Percentiles rank a stretch among this genome's conserved stretches.
Conservation (phyloP, 1,140 invertebrate genomes). For the Adoxophyes honmai region DNA sequence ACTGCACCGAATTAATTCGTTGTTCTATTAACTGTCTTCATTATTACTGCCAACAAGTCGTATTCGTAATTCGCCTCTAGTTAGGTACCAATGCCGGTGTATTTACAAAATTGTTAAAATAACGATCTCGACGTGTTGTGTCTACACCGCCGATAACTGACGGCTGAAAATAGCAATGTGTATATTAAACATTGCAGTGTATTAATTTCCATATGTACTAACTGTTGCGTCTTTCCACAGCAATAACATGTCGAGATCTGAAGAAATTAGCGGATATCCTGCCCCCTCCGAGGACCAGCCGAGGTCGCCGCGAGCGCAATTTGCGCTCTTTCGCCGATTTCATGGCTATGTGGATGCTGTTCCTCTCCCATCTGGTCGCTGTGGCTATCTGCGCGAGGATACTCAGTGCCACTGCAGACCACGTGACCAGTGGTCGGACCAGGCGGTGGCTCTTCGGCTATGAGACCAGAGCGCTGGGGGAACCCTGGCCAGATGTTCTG, state of each 20-base stretch:
- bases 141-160: neutral
- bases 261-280: conserved; percentile 57
- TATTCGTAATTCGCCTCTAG: no score
- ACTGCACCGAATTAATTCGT: no score
- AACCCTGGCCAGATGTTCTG: conserved; percentile 83
- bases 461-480: conserved; percentile 78
- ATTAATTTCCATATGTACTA: no score
- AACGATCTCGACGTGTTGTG: no score
- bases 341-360: conserved; percentile 80
- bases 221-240: conserved; percentile 32
- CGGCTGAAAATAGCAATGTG: neutral
- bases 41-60: no score
- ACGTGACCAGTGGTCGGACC: conserved; percentile 79
- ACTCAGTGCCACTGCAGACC: conserved; percentile 81
- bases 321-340: conserved; percentile 72
- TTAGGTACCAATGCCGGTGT: no score
- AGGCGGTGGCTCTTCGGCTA: conserved; percentile 78
- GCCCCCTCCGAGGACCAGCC: conserved; percentile 54
- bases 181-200: no score
- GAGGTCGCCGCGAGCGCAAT: conserved; percentile 61
- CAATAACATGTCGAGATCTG: conserved; percentile 57
- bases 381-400: conserved; percentile 80
- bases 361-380: conserved; percentile 79
- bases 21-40: no score
- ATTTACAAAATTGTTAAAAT: no score